These are phyloP conservation scores for Nerophis lumbriciformis DNA, from an alignment of 2,113 vertebrate species.

Conservation along the genomic window DNA sequence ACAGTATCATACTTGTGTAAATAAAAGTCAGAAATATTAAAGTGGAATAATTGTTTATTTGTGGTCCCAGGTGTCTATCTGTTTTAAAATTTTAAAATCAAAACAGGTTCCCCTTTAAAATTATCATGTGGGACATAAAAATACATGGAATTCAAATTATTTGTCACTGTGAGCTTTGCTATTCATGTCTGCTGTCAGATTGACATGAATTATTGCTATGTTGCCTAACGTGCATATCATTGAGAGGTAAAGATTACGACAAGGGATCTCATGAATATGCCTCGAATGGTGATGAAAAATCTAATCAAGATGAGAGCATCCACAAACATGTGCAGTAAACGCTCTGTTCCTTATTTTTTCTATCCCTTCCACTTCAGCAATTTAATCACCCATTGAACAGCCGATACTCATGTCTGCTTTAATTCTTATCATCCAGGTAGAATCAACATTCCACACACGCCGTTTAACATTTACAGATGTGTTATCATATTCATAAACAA, in stretches of 20 bases:
- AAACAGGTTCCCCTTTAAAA: too few relatives aligned
- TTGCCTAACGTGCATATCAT: constrained; percentile 22
- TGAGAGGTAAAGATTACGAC: background rate
- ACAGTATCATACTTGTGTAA: too few relatives aligned
- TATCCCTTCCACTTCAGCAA: constrained; percentile 33
- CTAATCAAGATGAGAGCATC: constrained; percentile 15
- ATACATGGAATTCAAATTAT: background rate
- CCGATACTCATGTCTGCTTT: constrained; percentile 12
- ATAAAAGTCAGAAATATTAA: too few relatives aligned
- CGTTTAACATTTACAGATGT: constrained; percentile 33
- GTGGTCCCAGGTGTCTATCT: too few relatives aligned
- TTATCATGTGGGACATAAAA: too few relatives aligned
- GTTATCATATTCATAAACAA: too few relatives aligned
- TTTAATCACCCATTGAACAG: constrained; percentile 13
- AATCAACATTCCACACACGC: constrained; percentile 27
- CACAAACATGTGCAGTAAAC: constrained; percentile 7
- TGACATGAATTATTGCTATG: constrained; percentile 22
- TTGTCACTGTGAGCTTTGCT: background rate
- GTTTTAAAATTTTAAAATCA: too few relatives aligned
- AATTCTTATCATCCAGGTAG: constrained; percentile 22
- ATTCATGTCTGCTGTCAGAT: background rate
- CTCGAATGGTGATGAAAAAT: constrained; percentile 6
- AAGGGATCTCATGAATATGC: too few relatives aligned
- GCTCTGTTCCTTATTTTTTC: constrained; percentile 13
- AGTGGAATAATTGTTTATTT: too few relatives aligned